Base-by-base conservation (phyloP, 2,113 vertebrate species). In the Oceanites oceanicus region DNA sequence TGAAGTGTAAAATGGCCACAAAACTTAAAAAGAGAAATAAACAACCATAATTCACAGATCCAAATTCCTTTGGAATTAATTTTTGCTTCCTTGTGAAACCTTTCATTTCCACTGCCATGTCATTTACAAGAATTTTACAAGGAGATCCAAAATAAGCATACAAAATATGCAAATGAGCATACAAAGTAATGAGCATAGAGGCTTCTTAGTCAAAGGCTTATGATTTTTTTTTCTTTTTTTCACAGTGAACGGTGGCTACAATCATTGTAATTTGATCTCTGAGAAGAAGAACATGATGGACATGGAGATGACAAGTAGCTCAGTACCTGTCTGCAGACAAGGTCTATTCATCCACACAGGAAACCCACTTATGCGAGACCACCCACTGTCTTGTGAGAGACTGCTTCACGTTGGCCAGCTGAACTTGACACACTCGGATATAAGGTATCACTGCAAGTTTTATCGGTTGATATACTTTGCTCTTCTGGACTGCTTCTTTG, bases 281-380 rank as follows among this genome's bases (percentile, higher is more conserved):
- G 98, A 99, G 94, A 99, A 99, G 97, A 98, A 98, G 63, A 97
- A 72, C 45, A 93, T 97, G 55, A 79, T 96, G 86, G 98, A 98
- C 88, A 94, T 98, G 95, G 97, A 98, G 79, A 97, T 95, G 84
- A 78, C 97, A 47, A 98, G 98, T n/a, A 94, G 97, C 58, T 72
- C 97, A 3, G 97, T 98, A 71, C 98, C 98, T 67, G 98, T 98
- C 55, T 98, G 98, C 97, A 98, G 98, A 91, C 98, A 98, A 81
- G 98, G 97, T 73, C 96, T 98, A 49, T 91, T 97, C 32, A 96
- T 97, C 55, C 98, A 98, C 68, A 52, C 96, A 38, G 98, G 98
- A 80, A 98, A 94, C 96, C 98, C 98, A 9, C 96, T 98, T 22
- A 78, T 95, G 92, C 98, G 98, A 42, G 97, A 98, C 44, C 98